Conservation (phyloP, 35 echinoderm and acorn worm species). For the Amphiura filiformis region DNA sequence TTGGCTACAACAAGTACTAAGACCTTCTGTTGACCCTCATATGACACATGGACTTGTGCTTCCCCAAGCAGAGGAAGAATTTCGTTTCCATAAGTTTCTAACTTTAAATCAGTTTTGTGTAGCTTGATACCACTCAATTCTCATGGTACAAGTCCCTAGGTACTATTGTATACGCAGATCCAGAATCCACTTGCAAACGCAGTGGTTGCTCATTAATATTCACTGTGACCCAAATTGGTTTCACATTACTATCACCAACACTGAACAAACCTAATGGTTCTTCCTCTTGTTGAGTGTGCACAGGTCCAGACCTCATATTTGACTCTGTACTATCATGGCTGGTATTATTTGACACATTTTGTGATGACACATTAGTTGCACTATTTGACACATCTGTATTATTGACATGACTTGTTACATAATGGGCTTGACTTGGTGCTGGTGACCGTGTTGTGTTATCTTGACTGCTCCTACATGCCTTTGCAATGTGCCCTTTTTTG, state of each 20-base stretch:
- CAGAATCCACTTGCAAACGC: background rate
- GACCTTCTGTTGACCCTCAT: background rate
- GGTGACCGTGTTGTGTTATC: background rate
- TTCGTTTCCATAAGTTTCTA: constrained; percentile 38
- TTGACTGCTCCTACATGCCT: background rate
- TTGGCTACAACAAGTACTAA: constrained; percentile 30
- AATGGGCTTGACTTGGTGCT: background rate
- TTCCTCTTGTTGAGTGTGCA: no score
- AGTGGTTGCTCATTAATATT: background rate
- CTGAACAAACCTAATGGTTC: no score
- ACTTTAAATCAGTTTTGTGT: background rate
- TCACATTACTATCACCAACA: no score
- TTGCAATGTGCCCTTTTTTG: background rate
- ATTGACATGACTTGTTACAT: background rate
- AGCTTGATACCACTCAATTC: background rate
- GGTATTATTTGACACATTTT: background rate
- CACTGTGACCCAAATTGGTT: background rate
- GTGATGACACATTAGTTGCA: background rate
- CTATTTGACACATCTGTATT: background rate
- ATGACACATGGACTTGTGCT: constrained; percentile 25
- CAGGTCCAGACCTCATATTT: no score
- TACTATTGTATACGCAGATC: background rate
- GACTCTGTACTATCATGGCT: no score
- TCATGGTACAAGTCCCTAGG: background rate
- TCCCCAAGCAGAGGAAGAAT: constrained; percentile 22